Evolutionary conservation across 2,113 vertebrate genomes (phyloP).

Genomic region (Thryonomys swinderianus): DNA sequence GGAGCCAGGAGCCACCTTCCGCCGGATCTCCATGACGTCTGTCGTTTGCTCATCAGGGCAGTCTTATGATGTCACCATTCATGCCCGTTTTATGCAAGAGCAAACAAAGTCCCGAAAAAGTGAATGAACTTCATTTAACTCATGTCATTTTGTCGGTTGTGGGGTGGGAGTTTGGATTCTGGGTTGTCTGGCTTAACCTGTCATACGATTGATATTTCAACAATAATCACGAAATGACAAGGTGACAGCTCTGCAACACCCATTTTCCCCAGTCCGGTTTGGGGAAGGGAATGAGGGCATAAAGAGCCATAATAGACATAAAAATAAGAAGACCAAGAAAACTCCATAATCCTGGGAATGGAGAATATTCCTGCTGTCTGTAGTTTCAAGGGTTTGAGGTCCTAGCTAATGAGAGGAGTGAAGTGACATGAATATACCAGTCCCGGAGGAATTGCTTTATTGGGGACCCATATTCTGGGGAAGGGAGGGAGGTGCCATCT

Average conservation of each 20-base stretch:
- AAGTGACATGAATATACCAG: background rate
- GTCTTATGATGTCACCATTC: background rate
- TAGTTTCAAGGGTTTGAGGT: background rate
- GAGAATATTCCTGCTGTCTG: accelerated
- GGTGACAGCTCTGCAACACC: accelerated
- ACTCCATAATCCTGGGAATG: background rate
- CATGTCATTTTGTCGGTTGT: background rate
- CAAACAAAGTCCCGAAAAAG: background rate
- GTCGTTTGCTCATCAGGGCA: background rate
- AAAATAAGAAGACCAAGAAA: background rate
- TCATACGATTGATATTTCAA: background rate
- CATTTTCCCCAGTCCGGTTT: background rate
- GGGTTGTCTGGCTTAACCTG: background rate
- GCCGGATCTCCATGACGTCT: background rate
- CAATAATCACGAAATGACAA: background rate
- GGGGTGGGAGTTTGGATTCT: background rate
- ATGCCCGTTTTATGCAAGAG: background rate
- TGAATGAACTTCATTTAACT: background rate
- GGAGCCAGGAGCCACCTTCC: background rate
- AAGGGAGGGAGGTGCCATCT: background rate
- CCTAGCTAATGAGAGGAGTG: background rate
- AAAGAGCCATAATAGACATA: background rate
- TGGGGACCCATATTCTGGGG: no score
- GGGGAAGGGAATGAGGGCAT: background rate
- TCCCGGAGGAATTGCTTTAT: background rate